phyloP scores from a whole-genome alignment of 2,113 vertebrate genomes.

The Plotosus lineatus region DNA sequence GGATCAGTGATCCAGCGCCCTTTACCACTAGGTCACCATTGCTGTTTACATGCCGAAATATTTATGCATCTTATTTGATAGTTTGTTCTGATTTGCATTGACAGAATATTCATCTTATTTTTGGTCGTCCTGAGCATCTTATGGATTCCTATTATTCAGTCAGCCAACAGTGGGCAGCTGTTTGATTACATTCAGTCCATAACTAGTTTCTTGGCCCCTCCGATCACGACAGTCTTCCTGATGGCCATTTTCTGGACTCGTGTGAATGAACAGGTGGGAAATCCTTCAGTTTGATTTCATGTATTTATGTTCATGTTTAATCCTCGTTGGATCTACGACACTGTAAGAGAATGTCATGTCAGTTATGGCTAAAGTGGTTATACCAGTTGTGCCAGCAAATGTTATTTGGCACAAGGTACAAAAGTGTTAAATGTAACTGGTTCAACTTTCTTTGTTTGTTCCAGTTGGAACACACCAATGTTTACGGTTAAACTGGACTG shows the following conservation, averaged over 20 bases:
- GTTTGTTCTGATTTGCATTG: constrained; percentile 18
- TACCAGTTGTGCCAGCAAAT: neutral
- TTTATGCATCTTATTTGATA: constrained; percentile 1
- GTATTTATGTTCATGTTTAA: constrained; percentile 7
- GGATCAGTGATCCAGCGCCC: no score
- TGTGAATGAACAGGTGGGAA: constrained; percentile 82
- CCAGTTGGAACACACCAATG: neutral
- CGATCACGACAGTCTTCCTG: constrained; percentile 88
- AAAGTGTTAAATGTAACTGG: neutral
- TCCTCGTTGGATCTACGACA: neutral
- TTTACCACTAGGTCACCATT: no score
- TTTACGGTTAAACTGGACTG: neutral
- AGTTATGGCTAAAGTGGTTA: neutral
- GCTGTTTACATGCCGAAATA: no score
- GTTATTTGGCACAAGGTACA: neutral
- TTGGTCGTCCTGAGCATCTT: constrained; percentile 85
- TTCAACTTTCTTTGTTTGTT: neutral
- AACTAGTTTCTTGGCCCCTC: constrained; percentile 89
- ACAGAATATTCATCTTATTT: constrained; percentile 85
- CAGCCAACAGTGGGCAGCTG: constrained; percentile 89
- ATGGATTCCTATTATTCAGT: constrained; percentile 94
- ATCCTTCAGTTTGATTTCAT: neutral
- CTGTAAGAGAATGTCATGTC: neutral
- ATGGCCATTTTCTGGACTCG: constrained; percentile 91
- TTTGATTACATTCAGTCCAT: constrained; percentile 94